A percentile compares a stretch with the other conserved stretches of the same genome.
Conservation (phyloP, 2,113 vertebrate species). For the Rhegmatorhina hoffmannsi region DNA sequence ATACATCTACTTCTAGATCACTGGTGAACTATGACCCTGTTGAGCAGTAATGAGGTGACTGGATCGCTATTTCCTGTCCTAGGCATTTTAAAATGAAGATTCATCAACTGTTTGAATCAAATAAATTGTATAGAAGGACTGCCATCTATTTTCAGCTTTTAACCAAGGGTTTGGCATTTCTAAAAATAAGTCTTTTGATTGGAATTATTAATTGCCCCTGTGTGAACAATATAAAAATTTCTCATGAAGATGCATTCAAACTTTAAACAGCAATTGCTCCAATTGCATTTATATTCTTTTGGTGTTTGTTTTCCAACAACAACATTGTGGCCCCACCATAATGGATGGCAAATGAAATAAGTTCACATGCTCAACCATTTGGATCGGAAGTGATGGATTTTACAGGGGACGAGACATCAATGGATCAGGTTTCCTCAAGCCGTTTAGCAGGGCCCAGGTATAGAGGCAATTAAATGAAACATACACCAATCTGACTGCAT, state of each 20-base stretch:
- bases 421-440: slow-evolving; percentile 29
- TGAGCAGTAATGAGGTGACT: slow-evolving; percentile 1
- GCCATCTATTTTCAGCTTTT: background rate
- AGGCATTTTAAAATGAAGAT: slow-evolving; percentile 18
- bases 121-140: background rate
- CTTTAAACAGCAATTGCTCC: background rate
- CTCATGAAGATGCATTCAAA: background rate
- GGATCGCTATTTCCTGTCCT: background rate
- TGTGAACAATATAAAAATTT: background rate
- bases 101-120: background rate
- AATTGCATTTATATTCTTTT: background rate
- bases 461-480: slow-evolving; percentile 36
- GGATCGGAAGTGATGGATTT: slow-evolving; percentile 41
- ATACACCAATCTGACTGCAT: background rate
- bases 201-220: background rate
- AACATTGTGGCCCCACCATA: background rate
- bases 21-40: background rate
- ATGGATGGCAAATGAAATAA: slow-evolving; percentile 8
- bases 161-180: background rate
- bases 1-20: background rate
- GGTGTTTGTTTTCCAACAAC: background rate
- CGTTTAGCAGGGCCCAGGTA: slow-evolving; percentile 25
- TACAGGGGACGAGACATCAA: slow-evolving; percentile 16
- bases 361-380: slow-evolving; percentile 12
- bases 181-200: background rate